phyloP scores from a whole-genome alignment of 2,113 vertebrate species.

The Trematocara marginatum region DNA sequence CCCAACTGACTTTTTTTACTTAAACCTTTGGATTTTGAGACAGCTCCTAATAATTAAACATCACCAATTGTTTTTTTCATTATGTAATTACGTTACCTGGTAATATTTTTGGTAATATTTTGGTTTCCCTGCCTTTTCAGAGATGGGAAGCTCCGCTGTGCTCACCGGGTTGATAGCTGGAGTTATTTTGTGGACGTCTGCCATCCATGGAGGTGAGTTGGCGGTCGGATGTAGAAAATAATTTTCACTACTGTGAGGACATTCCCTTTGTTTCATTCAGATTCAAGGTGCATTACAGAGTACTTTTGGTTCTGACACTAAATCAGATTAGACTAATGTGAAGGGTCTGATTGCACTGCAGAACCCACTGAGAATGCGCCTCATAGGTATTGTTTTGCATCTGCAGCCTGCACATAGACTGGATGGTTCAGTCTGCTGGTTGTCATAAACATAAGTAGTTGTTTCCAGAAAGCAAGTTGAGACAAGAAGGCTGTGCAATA shows the following conservation, averaged over 20 bases:
- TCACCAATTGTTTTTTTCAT: neutral
- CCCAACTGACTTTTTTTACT: neutral
- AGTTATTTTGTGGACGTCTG: constrained; percentile 32
- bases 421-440: neutral
- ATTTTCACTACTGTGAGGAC: neutral
- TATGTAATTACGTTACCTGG: neutral
- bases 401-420: neutral
- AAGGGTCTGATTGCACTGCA: neutral
- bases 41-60: neutral
- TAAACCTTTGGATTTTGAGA: neutral
- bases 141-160: constrained; percentile 61
- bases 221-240: neutral
- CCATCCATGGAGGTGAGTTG: constrained; percentile 55
- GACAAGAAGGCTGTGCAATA: neutral
- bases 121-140: constrained; percentile 39
- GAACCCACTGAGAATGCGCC: neutral
- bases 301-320: neutral
- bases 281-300: neutral
- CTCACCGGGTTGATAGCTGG: constrained; percentile 41
- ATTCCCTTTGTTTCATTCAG: neutral
- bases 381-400: neutral
- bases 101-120: neutral
- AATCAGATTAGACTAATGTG: neutral
- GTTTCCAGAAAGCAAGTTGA: neutral
- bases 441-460: neutral